Base-by-base conservation (phyloP, 2,113 vertebrate genomes). In the Eptesicus fuscus region DNA sequence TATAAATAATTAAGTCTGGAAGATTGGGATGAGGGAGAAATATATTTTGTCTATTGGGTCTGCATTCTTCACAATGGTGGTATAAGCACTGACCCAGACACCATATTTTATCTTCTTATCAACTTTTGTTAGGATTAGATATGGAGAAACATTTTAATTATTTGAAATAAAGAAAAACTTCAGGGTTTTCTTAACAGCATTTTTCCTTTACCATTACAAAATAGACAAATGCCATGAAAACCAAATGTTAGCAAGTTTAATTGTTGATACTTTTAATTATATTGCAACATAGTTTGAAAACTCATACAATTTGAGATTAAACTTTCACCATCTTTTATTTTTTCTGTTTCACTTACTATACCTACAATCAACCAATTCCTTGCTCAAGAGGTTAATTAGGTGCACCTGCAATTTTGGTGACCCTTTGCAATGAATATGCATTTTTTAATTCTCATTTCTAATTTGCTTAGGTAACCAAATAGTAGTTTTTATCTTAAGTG, bases 361-460 rank as follows among this genome's bases (percentile, higher is more conserved):
- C 22, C n/a, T 61, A 23, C 17, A 84, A 92, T 96, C 69, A 97
- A 77, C 30, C 76, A 94, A 89, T 73, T 93, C 71, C 51, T 92
- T 93, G 7, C 63, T 93, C 30, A 79, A 95, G 74, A 93, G 7
- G 22, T 86, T 91, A 88, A 85, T 95, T 78, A 70, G 10, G 42
- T 93, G 14, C 83, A 94, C 86, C 86, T 96, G 88, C 14, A 89
- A 53, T 89, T 93, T 88, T 83, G 51, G 49, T 96, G 93, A 97
- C 40, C 42, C 93, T 96, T 82, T 14, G 22, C 85, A 80, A 83
- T 90, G 44, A 94, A 94, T 65, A 47, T 32, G 6, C 23, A 63
- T 71, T 22, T 18, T 7, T 94, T 61, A 51, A 87, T 77, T 67
- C 47, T 78, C 8, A 61, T 71, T 47, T 71, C 28, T 63, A 93